Percentiles rank a stretch among this genome's conserved stretches.
These are phyloP conservation scores for Geotrupes spiniger DNA, from an alignment of 2,888 invertebrate genomes.

Conservation along the genomic window DNA sequence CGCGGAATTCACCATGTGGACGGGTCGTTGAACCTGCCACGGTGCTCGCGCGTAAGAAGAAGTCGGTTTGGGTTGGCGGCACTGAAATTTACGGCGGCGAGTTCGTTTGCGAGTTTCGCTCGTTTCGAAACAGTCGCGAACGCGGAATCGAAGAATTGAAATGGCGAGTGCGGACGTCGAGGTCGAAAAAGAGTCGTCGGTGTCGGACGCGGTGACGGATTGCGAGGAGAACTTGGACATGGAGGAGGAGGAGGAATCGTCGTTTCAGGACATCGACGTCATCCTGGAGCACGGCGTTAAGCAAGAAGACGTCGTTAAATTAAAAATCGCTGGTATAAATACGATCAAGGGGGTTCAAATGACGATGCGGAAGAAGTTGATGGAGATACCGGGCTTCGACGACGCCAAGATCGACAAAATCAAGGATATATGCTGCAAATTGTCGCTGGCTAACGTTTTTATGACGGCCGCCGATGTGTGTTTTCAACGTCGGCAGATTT, in stretches of 20 bases:
- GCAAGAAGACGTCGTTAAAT: conserved; percentile 72
- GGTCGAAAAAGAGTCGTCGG: not conserved
- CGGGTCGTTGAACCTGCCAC: not conserved
- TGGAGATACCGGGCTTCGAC: conserved; percentile 72
- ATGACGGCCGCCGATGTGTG: conserved; percentile 73
- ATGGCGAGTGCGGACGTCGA: conserved; percentile 1
- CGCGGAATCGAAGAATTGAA: too few relatives aligned
- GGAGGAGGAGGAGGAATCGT: conserved; percentile 63
- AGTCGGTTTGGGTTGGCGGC: not conserved
- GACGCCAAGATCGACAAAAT: conserved; percentile 77
- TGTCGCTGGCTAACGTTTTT: conserved; percentile 61
- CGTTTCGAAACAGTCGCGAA: not conserved
- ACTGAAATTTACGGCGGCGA: not conserved
- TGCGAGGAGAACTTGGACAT: not conserved
- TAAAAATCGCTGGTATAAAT: conserved; percentile 74
- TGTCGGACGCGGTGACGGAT: not conserved
- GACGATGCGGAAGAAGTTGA: conserved; percentile 71
- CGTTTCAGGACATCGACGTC: conserved; percentile 73
- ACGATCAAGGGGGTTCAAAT: conserved; percentile 80
- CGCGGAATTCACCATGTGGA: conserved; percentile 4
- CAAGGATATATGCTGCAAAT: conserved; percentile 71
- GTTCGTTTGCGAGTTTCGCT: not conserved
- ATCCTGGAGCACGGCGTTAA: conserved; percentile 62
- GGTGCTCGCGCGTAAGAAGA: not conserved
- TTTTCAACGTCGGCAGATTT: conserved; percentile 68